phyloP scores from a whole-genome alignment of 2,888 invertebrate genomes.

The Incurvaria masculella region DNA sequence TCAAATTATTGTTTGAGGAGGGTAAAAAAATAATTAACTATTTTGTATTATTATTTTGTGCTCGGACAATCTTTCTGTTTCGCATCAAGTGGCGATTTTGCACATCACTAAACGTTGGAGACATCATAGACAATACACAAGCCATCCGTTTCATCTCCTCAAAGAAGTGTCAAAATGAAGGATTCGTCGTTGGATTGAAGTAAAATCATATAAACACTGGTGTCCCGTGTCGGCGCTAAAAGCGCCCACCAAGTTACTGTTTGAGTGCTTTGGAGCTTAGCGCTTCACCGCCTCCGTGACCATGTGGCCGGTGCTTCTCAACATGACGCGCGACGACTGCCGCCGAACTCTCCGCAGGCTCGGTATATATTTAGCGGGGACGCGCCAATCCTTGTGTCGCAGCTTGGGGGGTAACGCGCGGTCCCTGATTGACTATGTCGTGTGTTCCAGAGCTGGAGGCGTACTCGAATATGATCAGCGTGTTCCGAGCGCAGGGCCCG shows the following conservation, averaged over 20 bases:
- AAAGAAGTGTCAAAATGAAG: slow-evolving; percentile 51
- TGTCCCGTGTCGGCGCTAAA: slow-evolving; percentile 48
- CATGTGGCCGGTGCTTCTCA: slow-evolving; percentile 68
- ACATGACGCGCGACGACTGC: slow-evolving; percentile 88
- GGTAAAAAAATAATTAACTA: too few species aligned
- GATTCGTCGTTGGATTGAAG: slow-evolving; percentile 58
- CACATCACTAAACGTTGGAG: too few species aligned
- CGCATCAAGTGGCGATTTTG: too few species aligned
- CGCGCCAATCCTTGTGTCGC: neutral
- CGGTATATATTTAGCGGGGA: slow-evolving; percentile 60
- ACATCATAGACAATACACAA: slow-evolving; percentile 37
- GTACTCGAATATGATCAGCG: slow-evolving; percentile 85
- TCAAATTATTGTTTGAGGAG: too few species aligned
- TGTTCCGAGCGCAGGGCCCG: slow-evolving; percentile 89
- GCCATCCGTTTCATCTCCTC: slow-evolving; percentile 28
- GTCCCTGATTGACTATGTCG: slow-evolving; percentile 11
- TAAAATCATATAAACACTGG: slow-evolving; percentile 34
- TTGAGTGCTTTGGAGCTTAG: neutral
- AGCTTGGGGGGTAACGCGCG: slow-evolving; percentile 1
- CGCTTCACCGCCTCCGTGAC: neutral
- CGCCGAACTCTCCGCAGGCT: slow-evolving; percentile 82
- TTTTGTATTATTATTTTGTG: too few species aligned
- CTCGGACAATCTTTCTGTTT: too few species aligned
- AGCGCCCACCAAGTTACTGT: slow-evolving; percentile 11
- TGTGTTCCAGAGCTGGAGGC: slow-evolving; percentile 81